These are phyloP conservation scores for Trichechus manatus DNA, from an alignment of 2,113 vertebrate species.

Conservation along the genomic window DNA sequence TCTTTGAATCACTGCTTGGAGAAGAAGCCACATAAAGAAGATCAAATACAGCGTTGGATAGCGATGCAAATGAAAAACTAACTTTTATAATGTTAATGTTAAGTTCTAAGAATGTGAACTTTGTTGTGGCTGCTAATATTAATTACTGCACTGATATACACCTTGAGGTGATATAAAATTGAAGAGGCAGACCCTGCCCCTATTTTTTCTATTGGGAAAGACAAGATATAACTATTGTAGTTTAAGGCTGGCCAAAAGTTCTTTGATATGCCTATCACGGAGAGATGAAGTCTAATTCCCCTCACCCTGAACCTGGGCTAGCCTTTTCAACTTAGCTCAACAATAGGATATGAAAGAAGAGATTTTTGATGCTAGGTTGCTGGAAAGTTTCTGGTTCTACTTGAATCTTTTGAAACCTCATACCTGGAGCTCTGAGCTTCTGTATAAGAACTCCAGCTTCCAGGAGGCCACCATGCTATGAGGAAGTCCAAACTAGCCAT, in stretches of 20 bases:
- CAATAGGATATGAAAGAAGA: background rate
- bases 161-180: background rate
- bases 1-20: background rate
- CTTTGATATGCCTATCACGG: background rate
- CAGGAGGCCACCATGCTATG: background rate
- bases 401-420: background rate
- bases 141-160: background rate
- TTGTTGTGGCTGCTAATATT: background rate
- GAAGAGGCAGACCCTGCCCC: background rate
- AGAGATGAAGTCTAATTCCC: background rate
- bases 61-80: background rate
- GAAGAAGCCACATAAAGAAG: background rate
- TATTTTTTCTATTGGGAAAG: background rate
- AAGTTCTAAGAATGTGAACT: background rate
- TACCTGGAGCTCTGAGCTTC: background rate
- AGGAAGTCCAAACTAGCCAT: background rate
- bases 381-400: background rate
- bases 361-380: background rate
- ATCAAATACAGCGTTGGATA: background rate
- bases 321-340: background rate
- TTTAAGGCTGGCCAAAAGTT: background rate
- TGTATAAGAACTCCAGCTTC: background rate
- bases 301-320: background rate
- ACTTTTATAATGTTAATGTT: background rate
- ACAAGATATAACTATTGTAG: background rate